Evolutionary conservation across 2,113 vertebrate genomes (phyloP), one percentile per base, ranked within the genome.

Genomic region (Albula glossodonta): DNA sequence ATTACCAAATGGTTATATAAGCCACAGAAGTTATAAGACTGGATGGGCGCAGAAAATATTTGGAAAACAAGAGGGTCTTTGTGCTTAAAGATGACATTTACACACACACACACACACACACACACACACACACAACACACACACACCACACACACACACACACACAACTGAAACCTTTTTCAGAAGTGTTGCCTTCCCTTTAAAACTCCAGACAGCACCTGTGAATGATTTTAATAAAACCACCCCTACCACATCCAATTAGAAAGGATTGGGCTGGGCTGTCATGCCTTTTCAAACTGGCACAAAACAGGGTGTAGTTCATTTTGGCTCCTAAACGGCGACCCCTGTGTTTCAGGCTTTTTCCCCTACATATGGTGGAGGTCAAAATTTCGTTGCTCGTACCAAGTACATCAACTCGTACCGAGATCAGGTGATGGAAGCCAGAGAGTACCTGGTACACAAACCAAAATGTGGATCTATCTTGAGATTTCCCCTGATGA

Each of bases 191-290:
- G 56, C 82, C 87, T 84, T 77, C 48, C 60, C 81, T 79, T 89
- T 89, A 84, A 84, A 89, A 88, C 83, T 83, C 63, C 84, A 81
- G 78, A 52, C 86, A 79, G 87, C 89, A 91, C 88, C 88, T 90
- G 89, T 84, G 87, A 89, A 82, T 86, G 86, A 89, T 91, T 89
- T 88, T 80, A 84, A 89, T 89, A 89, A 91, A 91, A 89, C 84
- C 86, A 87, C 87, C 83, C 83, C 88, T 85, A 87, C 84, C 88
- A 86, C 88, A 87, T 89, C 90, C 89, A 91, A 90, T 91, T 90
- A 89, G 87, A 49, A 84, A 60, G 80, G 79, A 83, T 79, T 60
- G 66, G 86, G 88, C 78, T 82, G 83, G 53, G 84, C 51, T 81
- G 90, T 84, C 89, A 87, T 83, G 83, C 74, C 85, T 79, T 87